Evolutionary conservation across 2,113 vertebrate genomes (phyloP), one percentile per base, ranked within the genome.

Genomic region (Cyprinodon brontotheroides): DNA sequence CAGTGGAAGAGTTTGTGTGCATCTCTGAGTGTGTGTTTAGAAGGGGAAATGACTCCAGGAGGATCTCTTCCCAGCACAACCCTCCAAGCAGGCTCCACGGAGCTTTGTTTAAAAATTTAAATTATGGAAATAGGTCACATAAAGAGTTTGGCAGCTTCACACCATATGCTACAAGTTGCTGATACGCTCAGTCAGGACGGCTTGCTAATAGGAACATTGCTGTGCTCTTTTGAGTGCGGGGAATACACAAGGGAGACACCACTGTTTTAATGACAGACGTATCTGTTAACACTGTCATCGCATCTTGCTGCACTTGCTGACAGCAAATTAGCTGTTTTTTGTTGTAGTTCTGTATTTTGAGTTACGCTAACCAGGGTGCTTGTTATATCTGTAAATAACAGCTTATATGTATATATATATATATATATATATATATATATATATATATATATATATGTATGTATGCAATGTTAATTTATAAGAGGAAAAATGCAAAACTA

Each of bases 61-160:
- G 86, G 74, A 85, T 83, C 79, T 83, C 50, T 81, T 77, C 72
- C 22, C 61, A 15, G 65, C 76, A 78, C 75, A 86, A 70, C 64
- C 68, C 36, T 89, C 81, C 70, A 87, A 86, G 82, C 77, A 84
- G 87, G 89, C 86, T 87, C 80, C 74, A 71, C 48, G 75, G 80
- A 88, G 87, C 87, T 91, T 85, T 93, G 89, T 93, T 94, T 91
- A 87, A 91, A 84, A 87, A 92, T 90, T 83, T 87, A 92, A 93
- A 93, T 92, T 91, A 93, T 94, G 93, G 89, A 95, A 94, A 93
- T 93, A 83, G 93, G 93, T 93, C 92, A 92, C 87, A 89, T 79
- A 85, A 89, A 89, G 83, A 87, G 83, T 89, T 89, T 92, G 86
- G 86, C 84, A 91, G 85, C 84, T 76, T 45, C 8, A 65, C 82